Evolutionary conservation across 2,888 invertebrate genomes (phyloP).

Genomic region (Lithophane ornitopus): DNA sequence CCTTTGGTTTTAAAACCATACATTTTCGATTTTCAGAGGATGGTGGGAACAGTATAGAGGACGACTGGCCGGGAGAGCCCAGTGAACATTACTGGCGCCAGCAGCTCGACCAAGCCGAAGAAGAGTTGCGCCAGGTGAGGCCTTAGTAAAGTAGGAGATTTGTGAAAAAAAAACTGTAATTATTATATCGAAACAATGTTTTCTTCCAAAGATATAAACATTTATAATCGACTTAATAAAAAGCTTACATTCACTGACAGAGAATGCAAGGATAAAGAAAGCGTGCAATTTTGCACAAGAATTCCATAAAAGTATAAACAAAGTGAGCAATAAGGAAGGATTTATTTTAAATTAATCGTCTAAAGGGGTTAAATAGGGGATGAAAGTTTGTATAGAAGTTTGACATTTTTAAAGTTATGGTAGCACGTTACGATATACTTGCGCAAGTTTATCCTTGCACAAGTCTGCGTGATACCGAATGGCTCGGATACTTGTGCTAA

Average conservation of each 20-base stretch:
- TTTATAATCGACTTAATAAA: neutral
- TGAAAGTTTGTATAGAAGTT: neutral
- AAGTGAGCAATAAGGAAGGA: neutral
- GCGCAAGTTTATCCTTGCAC: too few relatives aligned
- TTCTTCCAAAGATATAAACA: neutral
- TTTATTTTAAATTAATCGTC: neutral
- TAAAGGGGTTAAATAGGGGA: neutral
- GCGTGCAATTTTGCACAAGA: neutral
- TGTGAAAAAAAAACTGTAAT: neutral
- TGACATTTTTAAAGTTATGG: neutral
- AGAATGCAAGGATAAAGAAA: neutral
- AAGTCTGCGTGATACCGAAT: too few relatives aligned
- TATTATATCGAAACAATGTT: neutral
- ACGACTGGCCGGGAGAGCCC: conserved; percentile 90
- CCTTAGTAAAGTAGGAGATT: neutral
- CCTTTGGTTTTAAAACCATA: neutral
- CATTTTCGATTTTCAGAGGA: conserved; percentile 77
- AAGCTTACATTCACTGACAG: neutral
- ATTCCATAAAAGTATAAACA: neutral
- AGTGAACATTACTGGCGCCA: conserved; percentile 89
- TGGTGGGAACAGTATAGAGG: conserved; percentile 85
- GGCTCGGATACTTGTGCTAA: too few relatives aligned
- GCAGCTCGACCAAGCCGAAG: conserved; percentile 88
- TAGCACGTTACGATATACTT: too few relatives aligned
- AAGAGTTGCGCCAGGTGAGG: conserved; percentile 85